Conservation (phyloP, 2,113 vertebrate species). For the Vulpes lagopus region DNA sequence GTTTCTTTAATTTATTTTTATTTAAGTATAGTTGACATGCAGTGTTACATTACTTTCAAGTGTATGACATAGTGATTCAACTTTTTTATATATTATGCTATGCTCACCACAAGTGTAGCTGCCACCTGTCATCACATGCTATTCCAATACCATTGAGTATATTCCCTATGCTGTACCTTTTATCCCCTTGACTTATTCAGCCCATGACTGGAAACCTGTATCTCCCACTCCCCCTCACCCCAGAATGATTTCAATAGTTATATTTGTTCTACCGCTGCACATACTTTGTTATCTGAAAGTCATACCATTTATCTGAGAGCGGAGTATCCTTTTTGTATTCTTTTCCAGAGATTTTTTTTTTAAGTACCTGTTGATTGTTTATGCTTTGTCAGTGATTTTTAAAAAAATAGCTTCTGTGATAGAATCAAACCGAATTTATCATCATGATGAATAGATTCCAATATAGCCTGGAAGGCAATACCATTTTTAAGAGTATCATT, state of each 20-base stretch:
- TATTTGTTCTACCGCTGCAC: background rate
- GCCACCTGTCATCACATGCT: background rate
- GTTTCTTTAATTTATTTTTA: background rate
- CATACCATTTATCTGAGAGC: slow-evolving; percentile 26
- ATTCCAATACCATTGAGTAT: background rate
- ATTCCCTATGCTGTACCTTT: background rate
- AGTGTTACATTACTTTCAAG: background rate
- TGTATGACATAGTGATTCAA: background rate
- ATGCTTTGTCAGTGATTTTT: background rate
- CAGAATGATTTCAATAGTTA: background rate
- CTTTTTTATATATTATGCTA: background rate
- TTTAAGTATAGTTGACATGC: background rate
- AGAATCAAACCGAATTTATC: slow-evolving; percentile 13
- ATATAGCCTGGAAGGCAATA: background rate
- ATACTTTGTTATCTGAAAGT: slow-evolving; percentile 1
- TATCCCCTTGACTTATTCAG: background rate
- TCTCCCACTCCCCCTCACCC: background rate
- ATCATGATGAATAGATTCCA: slow-evolving; percentile 37
- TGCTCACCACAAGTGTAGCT: background rate
- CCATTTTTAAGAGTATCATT: slow-evolving; percentile 16
- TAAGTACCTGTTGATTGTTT: slow-evolving; percentile 22
- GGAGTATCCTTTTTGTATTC: background rate
- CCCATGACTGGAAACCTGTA: background rate
- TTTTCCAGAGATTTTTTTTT: background rate
- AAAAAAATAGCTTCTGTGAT: slow-evolving; percentile 28